phyloP scores from a whole-genome alignment of 2,797 vertebrate species.

The Eremophila alpestris region DNA sequence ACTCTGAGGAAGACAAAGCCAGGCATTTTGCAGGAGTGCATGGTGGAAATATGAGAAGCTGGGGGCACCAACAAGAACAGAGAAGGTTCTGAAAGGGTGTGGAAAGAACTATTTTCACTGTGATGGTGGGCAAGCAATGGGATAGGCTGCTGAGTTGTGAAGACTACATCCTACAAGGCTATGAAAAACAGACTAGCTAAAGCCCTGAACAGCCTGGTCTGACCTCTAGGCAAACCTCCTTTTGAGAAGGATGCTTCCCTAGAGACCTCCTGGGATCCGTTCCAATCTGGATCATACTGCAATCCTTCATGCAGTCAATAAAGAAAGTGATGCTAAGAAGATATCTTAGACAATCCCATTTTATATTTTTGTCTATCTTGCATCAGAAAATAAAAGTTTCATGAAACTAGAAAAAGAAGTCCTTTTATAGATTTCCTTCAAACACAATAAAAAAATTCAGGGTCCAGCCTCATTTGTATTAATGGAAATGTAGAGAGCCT shows the following conservation, averaged over 20 bases:
- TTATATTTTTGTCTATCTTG: neutral
- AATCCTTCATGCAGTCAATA: neutral
- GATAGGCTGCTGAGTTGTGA: neutral
- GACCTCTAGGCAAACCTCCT: neutral
- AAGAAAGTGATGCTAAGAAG: neutral
- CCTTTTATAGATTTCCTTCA: neutral
- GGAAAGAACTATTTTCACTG: neutral
- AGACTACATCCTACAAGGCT: neutral
- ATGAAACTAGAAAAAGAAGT: neutral
- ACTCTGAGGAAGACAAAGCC: neutral
- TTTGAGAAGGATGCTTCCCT: neutral
- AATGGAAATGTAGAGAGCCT: neutral
- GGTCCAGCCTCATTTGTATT: neutral
- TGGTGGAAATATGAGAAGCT: neutral
- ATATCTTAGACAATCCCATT: neutral
- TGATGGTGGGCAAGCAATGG: neutral
- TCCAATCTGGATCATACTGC: neutral
- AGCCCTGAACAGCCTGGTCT: neutral
- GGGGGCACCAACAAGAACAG: neutral
- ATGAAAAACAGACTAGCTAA: neutral
- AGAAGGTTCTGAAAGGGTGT: neutral
- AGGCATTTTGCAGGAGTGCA: accelerated
- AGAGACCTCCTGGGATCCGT: neutral
- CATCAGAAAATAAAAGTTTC: neutral
- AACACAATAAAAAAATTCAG: neutral